These are phyloP conservation scores for Plectropomus leopardus DNA, from an alignment of 2,113 vertebrate genomes.

Conservation along the genomic window DNA sequence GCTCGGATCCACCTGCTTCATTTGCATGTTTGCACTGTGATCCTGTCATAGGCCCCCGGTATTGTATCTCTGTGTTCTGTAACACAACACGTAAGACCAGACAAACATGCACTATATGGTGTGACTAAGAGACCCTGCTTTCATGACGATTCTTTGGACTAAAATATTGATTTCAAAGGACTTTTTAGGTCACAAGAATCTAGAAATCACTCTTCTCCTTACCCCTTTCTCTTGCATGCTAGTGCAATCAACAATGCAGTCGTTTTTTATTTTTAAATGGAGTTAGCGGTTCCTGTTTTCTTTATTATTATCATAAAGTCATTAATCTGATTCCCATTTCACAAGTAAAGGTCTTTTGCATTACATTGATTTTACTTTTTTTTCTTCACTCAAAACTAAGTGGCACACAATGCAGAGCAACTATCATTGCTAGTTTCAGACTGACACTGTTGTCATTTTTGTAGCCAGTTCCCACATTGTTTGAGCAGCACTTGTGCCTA, in stretches of 20 bases:
- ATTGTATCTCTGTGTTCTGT: neutral
- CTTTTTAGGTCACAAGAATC: constrained; percentile 4
- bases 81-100: neutral
- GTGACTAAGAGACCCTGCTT: neutral
- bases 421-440: too few relatives aligned
- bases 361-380: too few relatives aligned
- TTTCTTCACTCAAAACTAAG: neutral
- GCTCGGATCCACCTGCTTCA: constrained; percentile 26
- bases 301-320: neutral
- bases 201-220: too few relatives aligned
- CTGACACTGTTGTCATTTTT: too few relatives aligned
- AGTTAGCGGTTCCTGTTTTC: neutral
- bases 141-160: neutral
- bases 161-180: constrained; percentile 16
- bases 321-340: neutral
- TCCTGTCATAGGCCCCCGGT: neutral
- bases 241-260: neutral
- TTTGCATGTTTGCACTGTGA: neutral
- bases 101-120: neutral
- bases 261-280: neutral
- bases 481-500: too few relatives aligned
- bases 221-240: too few relatives aligned
- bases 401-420: too few relatives aligned
- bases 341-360: neutral
- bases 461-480: too few relatives aligned